Base-by-base conservation (phyloP, 2,888 invertebrate species). In the Drosophila infuscata region DNA sequence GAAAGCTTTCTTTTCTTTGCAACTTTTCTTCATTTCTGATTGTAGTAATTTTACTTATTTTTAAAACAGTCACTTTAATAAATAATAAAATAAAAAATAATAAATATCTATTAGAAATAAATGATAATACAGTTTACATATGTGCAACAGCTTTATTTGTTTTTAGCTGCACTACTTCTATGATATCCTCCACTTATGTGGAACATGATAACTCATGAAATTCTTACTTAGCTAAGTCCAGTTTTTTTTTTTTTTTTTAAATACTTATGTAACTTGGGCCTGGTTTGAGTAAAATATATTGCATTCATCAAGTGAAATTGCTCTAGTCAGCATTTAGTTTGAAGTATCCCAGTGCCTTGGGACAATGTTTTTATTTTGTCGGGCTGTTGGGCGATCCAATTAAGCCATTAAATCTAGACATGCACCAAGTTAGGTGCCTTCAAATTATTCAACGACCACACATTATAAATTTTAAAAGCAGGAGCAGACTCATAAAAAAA, bases 381-480 rank as follows among this genome's bases (percentile, higher is more conserved):
- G 56, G 56, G 1, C 46, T 25, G 46, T 25, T 25, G 25, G 25
- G 7, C 25, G 35, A n/a, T 29, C 79, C 85, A 85, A 85, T 85
- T 85, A 90, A 88, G 87, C 90, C 89, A 85, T 85, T 86, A 90
- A 90, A 83, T 86, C 83, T 90, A 86, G 85, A 86, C 85, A 88
- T 86, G 85, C 74, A 81, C 86, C 85, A 92, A 92, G 92, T 92
- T 91, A 91, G 91, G 89, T 83, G 81, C 73, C 77, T 76, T 80
- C 76, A 87, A 86, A 91, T 92, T 89, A 90, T 92, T 90, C 92
- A 91, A 74, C 86, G 91, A 92, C 92, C 91, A 92, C 91, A 92
- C 91, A 87, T 92, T 91, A 92, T 92, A 92, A 92, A 92, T 92
- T 90, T 86, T 83, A 83, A 81, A 70, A 29, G 41, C 65, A 65